phyloP scores from a whole-genome alignment of 2,888 invertebrate genomes.

The Macropis europaea region DNA sequence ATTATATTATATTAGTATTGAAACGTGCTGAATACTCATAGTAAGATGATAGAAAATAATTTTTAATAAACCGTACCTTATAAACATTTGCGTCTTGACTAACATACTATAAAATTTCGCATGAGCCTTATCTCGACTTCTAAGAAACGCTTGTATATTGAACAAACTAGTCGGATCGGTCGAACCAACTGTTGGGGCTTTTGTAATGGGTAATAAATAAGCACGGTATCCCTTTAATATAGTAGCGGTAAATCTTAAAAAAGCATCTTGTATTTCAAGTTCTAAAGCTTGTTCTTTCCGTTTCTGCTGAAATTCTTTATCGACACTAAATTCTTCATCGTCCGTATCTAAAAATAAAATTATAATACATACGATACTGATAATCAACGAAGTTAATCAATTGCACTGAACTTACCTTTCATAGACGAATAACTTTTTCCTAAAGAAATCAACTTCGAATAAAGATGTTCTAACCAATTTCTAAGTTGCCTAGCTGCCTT shows the following conservation, averaged over 20 bases:
- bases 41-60: not conserved
- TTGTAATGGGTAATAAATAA: slow-evolving; percentile 94
- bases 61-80: slow-evolving; percentile 76
- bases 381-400: not conserved
- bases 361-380: not conserved
- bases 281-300: slow-evolving; percentile 89
- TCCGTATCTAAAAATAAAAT: slow-evolving; percentile 59
- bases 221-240: slow-evolving; percentile 94
- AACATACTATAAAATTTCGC: slow-evolving; percentile 94
- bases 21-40: not conserved
- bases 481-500: slow-evolving; percentile 91
- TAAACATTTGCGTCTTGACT: slow-evolving; percentile 98
- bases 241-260: slow-evolving; percentile 96
- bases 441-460: slow-evolving; percentile 81
- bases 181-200: slow-evolving; percentile 95
- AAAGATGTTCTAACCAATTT: slow-evolving; percentile 88
- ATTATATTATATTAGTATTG: too few species aligned
- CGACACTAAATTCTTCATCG: slow-evolving; percentile 75
- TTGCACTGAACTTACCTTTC: slow-evolving; percentile 59
- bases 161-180: slow-evolving; percentile 98
- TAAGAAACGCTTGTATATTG: slow-evolving; percentile 93
- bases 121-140: slow-evolving; percentile 93
- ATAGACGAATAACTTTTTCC: slow-evolving; percentile 71
- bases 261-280: slow-evolving; percentile 97
- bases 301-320: slow-evolving; percentile 77